Evolutionary conservation across 2,113 vertebrate species (phyloP), one percentile per base, ranked within the genome.

Genomic region (Scophthalmus maximus): DNA sequence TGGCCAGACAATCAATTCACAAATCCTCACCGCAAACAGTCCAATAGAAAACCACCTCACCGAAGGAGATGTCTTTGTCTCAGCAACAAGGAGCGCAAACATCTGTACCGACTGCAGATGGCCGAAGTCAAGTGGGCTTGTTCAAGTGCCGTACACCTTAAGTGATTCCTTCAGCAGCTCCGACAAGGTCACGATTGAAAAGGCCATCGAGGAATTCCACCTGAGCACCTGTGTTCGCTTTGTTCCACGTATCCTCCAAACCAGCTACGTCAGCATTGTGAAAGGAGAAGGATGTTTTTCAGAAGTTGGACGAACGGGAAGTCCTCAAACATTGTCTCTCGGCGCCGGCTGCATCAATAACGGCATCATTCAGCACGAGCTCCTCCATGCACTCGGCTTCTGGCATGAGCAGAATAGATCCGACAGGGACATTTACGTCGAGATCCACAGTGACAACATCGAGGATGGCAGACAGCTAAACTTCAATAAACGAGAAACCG

Each of bases 381-480:
- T 73, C 6, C 20, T 74, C 2, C 61, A 74, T 5, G 11, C 27
- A 2, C 30, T 73, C 7, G 32, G 42, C 52, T 74, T 74, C 71
- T 30, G 18, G 42, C 71, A 74, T 2, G 52, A 74, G 44, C 71
- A 74, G 0, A 77, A 26, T 2, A 14, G 66, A 22, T 40, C 7
- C 8, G 66, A 69, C 74, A 18, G 66, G n/a, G 58, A 76, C 58
- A 11, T 18, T 10, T 76, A 56, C 2, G 14, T 76, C 65, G 20
- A 18, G 38, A 63, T 76, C 50, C 46, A 76, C 64, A n/a, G 5
- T 1, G 52, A 74, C n/a, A 69, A 77, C 58, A 20, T 77, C 42
- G 17, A 46, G 42, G 42, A 46, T 1, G 8, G n/a, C 1, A 6
- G 8, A 8, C 42, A n/a, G 2, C 42, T 2, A 4, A 0, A 0